A percentile compares a stretch with the other conserved stretches of the same genome.
These are phyloP conservation scores for Gryllus bimaculatus DNA, from an alignment of 1,140 invertebrate species.

Conservation along the genomic window DNA sequence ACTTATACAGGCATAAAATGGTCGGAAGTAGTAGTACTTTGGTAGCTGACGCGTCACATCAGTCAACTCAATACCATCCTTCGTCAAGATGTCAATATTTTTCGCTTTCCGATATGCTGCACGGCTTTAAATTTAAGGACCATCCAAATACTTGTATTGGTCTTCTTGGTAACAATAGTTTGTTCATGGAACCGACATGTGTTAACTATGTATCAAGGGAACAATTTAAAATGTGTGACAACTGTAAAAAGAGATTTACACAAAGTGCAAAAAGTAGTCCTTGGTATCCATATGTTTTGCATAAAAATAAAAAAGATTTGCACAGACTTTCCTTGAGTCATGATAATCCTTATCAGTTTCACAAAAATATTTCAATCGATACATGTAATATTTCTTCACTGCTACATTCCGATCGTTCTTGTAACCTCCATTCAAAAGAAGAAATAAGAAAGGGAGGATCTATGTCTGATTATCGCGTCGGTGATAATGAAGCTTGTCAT, in stretches of 20 bases:
- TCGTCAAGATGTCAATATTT: constrained; percentile 53
- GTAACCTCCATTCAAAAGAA: constrained; percentile 75
- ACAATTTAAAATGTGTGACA: constrained; percentile 61
- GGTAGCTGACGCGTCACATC: background rate
- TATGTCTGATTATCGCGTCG: constrained; percentile 39
- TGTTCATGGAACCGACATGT: constrained; percentile 74
- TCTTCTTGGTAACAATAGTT: constrained; percentile 49
- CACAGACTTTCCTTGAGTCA: too few relatives aligned
- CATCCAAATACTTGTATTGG: constrained; percentile 46
- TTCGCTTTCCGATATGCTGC: constrained; percentile 58
- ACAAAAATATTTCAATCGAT: background rate
- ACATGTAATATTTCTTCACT: constrained; percentile 58
- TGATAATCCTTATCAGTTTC: too few relatives aligned
- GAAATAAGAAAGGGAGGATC: constrained; percentile 60
- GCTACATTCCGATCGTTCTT: constrained; percentile 80
- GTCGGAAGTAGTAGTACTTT: constrained; percentile 24
- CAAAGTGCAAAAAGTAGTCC: background rate
- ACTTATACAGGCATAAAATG: constrained; percentile 56
- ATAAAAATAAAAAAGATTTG: too few relatives aligned
- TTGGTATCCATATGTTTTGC: too few relatives aligned
- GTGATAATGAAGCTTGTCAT: constrained; percentile 31
- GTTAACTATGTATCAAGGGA: constrained; percentile 32
- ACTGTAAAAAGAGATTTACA: constrained; percentile 52
- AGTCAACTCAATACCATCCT: constrained; percentile 22
- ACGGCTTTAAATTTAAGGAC: constrained; percentile 35